Percentiles rank a stretch among this genome's conserved stretches.
Evolutionary conservation across 2,888 invertebrate genomes (phyloP).

Genomic region (Mesorhabditis sp.): DNA sequence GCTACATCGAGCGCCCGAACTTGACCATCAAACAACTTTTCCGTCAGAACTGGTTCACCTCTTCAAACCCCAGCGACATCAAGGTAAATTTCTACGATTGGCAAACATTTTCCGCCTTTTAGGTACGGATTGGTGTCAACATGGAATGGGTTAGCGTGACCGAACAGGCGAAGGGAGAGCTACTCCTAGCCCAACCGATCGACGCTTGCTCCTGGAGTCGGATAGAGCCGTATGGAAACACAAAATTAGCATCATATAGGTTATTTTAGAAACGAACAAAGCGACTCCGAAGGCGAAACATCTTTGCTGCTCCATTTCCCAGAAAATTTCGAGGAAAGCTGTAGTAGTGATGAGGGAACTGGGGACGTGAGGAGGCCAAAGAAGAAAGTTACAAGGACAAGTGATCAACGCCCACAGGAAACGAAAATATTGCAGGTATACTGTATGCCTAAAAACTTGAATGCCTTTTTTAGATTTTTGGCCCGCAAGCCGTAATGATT

Average conservation of each 20-base stretch:
- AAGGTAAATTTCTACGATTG: background rate
- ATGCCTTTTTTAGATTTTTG: background rate
- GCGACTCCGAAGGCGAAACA: background rate
- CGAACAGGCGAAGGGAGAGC: background rate
- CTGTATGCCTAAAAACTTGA: background rate
- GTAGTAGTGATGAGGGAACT: background rate
- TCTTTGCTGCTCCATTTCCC: conserved; percentile 2
- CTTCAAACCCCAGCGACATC: background rate
- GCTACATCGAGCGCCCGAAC: background rate
- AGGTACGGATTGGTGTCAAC: conserved; percentile 4
- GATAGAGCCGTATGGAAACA: background rate
- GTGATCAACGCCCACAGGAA: background rate
- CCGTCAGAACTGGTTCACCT: conserved; percentile 2
- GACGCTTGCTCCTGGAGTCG: background rate
- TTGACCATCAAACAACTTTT: background rate
- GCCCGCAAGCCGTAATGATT: background rate
- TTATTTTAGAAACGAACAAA: background rate
- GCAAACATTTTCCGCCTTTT: background rate
- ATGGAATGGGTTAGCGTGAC: background rate
- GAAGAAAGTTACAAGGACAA: background rate
- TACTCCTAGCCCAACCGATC: conserved; percentile 1
- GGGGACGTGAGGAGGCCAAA: background rate
- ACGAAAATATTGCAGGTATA: conserved; percentile 1
- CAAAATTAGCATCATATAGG: no score
- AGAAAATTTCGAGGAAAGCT: background rate